A percentile compares a stretch with the other conserved stretches of the same genome.
Conservation (phyloP, 1,140 invertebrate species). For the Liolophura sinensis region DNA sequence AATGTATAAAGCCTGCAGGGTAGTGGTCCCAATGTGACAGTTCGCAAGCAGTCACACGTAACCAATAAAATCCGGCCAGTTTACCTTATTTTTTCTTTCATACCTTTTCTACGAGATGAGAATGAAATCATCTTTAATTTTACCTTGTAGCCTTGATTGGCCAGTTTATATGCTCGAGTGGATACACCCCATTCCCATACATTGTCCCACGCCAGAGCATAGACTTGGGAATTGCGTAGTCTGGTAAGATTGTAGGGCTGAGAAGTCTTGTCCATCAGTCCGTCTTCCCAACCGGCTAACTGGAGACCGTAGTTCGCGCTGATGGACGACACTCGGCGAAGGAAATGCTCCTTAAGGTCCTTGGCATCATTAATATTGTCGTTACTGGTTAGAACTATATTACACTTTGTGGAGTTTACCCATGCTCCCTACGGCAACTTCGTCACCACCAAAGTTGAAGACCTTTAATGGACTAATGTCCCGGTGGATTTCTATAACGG, state of each 20-base stretch:
- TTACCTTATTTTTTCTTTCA: not conserved
- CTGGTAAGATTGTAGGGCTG: conserved; percentile 15
- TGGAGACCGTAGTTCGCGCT: conserved; percentile 13
- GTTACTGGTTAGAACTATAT: conserved; percentile 9
- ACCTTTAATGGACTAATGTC: conserved; percentile 36
- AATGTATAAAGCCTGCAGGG: not conserved
- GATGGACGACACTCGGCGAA: conserved; percentile 25
- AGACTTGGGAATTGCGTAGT: conserved; percentile 24
- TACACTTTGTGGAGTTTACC: conserved; percentile 37
- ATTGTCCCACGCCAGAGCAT: conserved; percentile 46
- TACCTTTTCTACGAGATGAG: not conserved
- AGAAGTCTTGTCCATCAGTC: conserved; percentile 29
- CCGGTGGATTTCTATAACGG: conserved; percentile 29
- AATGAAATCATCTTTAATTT: not conserved
- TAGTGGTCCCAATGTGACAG: not conserved
- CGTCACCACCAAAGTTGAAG: conserved; percentile 53
- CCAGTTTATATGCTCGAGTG: conserved; percentile 26
- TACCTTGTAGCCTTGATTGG: conserved; percentile 40
- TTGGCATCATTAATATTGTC: conserved; percentile 10
- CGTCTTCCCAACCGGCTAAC: conserved; percentile 47
- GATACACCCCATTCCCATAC: conserved; percentile 50
- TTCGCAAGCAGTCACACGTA: not conserved
- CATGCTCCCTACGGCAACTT: conserved; percentile 40
- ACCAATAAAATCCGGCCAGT: too few species aligned
- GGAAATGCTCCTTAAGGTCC: conserved; percentile 28